Percentiles rank a stretch among this genome's conserved stretches.
These are phyloP conservation scores for Cephalopterus ornatus DNA, from an alignment of 2,113 vertebrate genomes.

Conservation along the genomic window DNA sequence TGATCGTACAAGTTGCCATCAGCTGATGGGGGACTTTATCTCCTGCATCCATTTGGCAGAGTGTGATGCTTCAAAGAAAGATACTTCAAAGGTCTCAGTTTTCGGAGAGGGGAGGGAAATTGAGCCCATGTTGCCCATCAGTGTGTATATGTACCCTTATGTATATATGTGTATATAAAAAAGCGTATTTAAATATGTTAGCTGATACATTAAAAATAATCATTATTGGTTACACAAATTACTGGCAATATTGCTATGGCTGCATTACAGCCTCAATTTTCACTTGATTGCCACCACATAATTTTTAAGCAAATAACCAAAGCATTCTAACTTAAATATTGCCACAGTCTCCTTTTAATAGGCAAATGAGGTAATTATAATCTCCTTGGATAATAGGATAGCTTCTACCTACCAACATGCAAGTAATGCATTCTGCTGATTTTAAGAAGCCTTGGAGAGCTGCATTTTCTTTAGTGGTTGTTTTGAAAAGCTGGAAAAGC, in stretches of 20 bases:
- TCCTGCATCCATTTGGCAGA: background rate
- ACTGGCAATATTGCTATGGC: background rate
- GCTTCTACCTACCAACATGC: constrained; percentile 12
- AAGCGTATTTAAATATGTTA: background rate
- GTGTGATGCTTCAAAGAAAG: background rate
- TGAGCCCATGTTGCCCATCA: background rate
- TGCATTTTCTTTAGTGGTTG: background rate
- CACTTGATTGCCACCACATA: constrained; percentile 56
- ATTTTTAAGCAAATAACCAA: constrained; percentile 61
- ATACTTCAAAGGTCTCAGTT: background rate
- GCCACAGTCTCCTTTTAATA: constrained; percentile 45
- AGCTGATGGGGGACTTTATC: background rate
- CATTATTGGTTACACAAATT: constrained; percentile 15
- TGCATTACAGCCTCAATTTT: constrained; percentile 33
- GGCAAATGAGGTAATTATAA: constrained; percentile 60
- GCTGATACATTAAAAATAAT: constrained; percentile 10
- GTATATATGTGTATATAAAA: background rate
- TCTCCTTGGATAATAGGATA: constrained; percentile 42
- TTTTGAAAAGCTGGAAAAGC: background rate
- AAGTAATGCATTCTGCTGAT: background rate
- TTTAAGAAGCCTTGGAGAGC: background rate
- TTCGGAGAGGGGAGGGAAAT: background rate
- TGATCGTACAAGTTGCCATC: background rate
- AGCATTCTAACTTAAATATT: constrained; percentile 56
- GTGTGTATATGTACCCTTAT: background rate